These are phyloP conservation scores for Gila orcuttii DNA, from an alignment of 2,113 vertebrate genomes.

Conservation along the genomic window DNA sequence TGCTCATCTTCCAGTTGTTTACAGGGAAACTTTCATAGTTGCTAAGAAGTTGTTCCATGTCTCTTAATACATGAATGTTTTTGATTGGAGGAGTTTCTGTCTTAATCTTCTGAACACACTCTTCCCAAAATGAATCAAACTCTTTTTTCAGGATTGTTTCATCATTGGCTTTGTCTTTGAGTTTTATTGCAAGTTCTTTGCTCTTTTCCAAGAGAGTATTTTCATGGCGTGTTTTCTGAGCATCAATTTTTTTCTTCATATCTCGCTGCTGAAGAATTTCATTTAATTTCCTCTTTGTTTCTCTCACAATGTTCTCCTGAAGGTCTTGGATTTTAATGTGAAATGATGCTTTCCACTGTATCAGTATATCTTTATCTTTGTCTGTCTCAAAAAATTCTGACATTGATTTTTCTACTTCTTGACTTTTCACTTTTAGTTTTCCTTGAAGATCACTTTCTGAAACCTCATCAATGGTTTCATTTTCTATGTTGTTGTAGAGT, in stretches of 20 bases:
- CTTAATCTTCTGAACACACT: slow-evolving; percentile 50
- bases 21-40: slow-evolving; percentile 5
- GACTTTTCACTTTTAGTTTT: slow-evolving; percentile 2
- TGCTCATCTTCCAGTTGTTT: background rate
- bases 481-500: slow-evolving; percentile 57
- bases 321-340: background rate
- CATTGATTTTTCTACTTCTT: slow-evolving; percentile 54
- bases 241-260: slow-evolving; percentile 40
- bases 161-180: slow-evolving; percentile 38
- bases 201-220: slow-evolving; percentile 44
- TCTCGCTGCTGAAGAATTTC: slow-evolving; percentile 38
- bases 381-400: slow-evolving; percentile 59
- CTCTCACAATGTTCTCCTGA: background rate
- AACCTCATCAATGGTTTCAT: background rate
- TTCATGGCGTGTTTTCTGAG: background rate
- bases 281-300: slow-evolving; percentile 59
- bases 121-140: slow-evolving; percentile 61
- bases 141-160: slow-evolving; percentile 51
- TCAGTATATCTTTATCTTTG: slow-evolving; percentile 8
- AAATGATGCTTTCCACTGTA: background rate
- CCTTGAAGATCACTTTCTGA: slow-evolving; percentile 18
- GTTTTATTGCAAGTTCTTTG: slow-evolving; percentile 53
- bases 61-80: slow-evolving; percentile 42
- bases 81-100: background rate
- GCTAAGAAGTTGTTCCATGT: slow-evolving; percentile 59